Percentiles rank a stretch among this genome's conserved stretches.
These are phyloP conservation scores for Drosophila seguyi DNA, from an alignment of 1,140 invertebrate species.

Conservation along the genomic window DNA sequence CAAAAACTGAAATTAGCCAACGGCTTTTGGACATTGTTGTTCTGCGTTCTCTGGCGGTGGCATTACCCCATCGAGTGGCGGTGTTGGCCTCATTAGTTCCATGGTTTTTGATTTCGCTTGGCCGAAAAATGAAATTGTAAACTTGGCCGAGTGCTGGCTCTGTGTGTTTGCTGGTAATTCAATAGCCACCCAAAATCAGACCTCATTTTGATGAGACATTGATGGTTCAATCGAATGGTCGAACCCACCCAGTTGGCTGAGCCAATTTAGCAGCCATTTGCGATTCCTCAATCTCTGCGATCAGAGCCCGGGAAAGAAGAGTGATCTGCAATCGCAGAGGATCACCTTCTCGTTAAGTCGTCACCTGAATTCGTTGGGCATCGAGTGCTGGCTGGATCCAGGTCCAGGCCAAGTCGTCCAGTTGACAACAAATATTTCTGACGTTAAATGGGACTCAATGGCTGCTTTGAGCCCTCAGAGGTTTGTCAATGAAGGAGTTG, in stretches of 20 bases:
- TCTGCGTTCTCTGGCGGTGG: constrained; percentile 14
- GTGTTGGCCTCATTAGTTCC: constrained; percentile 67
- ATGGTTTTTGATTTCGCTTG: constrained; percentile 66
- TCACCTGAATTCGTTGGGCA: constrained; percentile 25
- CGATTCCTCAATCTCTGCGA: constrained; percentile 57
- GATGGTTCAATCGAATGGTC: constrained; percentile 75
- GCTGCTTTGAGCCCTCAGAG: constrained; percentile 13
- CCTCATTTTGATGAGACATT: constrained; percentile 77
- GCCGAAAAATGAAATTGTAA: constrained; percentile 45
- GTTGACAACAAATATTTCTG: constrained; percentile 83
- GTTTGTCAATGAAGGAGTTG: constrained; percentile 16
- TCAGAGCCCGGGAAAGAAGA: neutral
- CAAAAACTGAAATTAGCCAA: constrained; percentile 60
- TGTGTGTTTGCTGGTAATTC: constrained; percentile 37
- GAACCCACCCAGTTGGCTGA: constrained; percentile 69
- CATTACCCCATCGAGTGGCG: constrained; percentile 60
- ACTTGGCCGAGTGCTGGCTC: constrained; percentile 6
- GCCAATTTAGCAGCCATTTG: constrained; percentile 78
- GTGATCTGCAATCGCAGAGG: constrained; percentile 18
- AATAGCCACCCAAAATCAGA: constrained; percentile 50
- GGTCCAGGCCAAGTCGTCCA: constrained; percentile 22
- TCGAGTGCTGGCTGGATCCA: neutral
- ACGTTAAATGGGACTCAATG: constrained; percentile 67
- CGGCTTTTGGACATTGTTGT: constrained; percentile 58
- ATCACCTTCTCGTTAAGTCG: constrained; percentile 72